Base-by-base conservation (phyloP, 2,888 invertebrate genomes). In the Macaria liturata region DNA sequence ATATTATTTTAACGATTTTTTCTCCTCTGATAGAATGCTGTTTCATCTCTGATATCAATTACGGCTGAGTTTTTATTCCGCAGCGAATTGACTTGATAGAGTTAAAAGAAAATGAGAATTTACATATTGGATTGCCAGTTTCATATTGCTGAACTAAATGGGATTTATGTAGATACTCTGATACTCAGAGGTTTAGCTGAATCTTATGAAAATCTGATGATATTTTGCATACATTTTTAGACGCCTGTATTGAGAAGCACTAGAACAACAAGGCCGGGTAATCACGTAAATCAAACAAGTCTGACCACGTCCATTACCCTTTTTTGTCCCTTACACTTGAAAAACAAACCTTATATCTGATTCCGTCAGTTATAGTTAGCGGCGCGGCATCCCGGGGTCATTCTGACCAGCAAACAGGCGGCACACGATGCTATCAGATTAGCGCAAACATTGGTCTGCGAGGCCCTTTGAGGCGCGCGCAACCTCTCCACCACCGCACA, bases 371-470 rank as follows among this genome's bases (percentile, higher is more conserved):
- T 49, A 4, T 54, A 40, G 40, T 54, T 66, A 73, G 66, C 71
- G 71, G 75, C 81, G 81, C 77, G 81, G 81, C 20, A 2, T 75
- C 75, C 50, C 32, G 59, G 31, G 45, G 34, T 20, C 45, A 37
- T 51, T 42, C 49, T 49, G 67, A 62, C 55, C 57, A 62, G 62
- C 67, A 84, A 86, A 86, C 86, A 88, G 75, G 82, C 71, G 80
- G 75, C 87, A 86, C 86, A 87, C 86, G 61, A 73, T 75, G 62
- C 75, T 87, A 88, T 86, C 86, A 83, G 87, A 88, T 88, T 88
- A 88, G 74, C 76, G 76, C 86, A 85, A 86, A 87, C 86, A 86
- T 74, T 73, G 73, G 73, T 76, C 44, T 50, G 74, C 71, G 62
- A 61, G 64, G 37, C 50, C 44, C 67, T 65, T 70, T 66, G 66